Conservation (phyloP, 1,140 invertebrate species). For the Pseudomyrmex pallidus region DNA sequence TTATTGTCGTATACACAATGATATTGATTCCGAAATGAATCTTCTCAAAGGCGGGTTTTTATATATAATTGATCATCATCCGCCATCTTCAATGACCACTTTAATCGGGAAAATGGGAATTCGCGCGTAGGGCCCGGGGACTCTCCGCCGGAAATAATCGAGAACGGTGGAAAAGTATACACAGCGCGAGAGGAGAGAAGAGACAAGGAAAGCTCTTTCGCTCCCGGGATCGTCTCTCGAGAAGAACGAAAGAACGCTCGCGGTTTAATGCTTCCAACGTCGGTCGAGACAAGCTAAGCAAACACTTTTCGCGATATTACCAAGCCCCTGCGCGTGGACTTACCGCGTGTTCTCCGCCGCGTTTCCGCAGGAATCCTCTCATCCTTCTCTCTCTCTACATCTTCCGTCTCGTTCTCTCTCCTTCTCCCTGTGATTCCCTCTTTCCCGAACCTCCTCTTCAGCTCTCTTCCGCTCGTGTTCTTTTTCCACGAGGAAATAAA, state of each 20-base stretch:
- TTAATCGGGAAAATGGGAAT: conserved; percentile 66
- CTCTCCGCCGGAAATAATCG: conserved; percentile 68
- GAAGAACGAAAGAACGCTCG: conserved; percentile 75
- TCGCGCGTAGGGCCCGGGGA: conserved; percentile 58
- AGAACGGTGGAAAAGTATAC: conserved; percentile 64
- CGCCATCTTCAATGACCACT: conserved; percentile 39
- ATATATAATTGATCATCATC: neutral
- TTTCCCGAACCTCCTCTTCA: conserved; percentile 6
- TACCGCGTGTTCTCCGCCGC: conserved; percentile 60
- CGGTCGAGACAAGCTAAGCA: conserved; percentile 80
- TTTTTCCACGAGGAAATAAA: conserved; percentile 64
- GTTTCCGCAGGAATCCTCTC: conserved; percentile 20
- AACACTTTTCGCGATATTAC: conserved; percentile 82
- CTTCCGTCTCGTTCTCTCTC: neutral
- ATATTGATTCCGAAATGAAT: neutral
- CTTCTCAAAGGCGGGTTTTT: too few relatives aligned
- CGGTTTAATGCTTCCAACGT: conserved; percentile 78
- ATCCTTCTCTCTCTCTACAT: neutral
- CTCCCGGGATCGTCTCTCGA: conserved; percentile 63
- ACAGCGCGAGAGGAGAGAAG: conserved; percentile 19
- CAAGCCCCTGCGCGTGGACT: conserved; percentile 68
- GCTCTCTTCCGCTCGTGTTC: neutral
- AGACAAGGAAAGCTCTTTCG: conserved; percentile 27
- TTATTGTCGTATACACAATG: neutral
- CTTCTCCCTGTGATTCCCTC: neutral